Percentiles rank a stretch among this genome's conserved stretches.
These are phyloP conservation scores for Lasius fuliginosus DNA, from an alignment of 2,888 invertebrate species.

Conservation along the genomic window DNA sequence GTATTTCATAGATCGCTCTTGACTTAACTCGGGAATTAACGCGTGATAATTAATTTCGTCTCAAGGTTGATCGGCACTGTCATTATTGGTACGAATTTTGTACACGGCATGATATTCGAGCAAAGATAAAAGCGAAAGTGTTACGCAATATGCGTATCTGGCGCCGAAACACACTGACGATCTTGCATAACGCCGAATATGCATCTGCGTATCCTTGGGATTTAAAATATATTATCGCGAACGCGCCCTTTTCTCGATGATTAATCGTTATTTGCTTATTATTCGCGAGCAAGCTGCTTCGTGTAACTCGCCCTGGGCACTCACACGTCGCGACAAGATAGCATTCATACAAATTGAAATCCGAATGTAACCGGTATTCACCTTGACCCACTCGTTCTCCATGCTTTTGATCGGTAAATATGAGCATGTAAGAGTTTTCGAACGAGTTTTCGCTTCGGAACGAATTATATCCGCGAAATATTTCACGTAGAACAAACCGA, in stretches of 20 bases:
- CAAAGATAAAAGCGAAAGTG: constrained; percentile 13
- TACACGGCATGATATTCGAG: neutral
- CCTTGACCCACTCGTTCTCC: constrained; percentile 71
- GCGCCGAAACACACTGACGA: neutral
- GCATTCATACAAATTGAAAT: constrained; percentile 66
- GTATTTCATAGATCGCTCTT: neutral
- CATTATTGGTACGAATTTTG: neutral
- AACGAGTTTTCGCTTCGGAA: constrained; percentile 40
- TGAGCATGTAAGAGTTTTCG: neutral
- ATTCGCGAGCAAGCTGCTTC: constrained; percentile 3
- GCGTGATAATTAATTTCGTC: neutral
- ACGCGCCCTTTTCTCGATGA: constrained; percentile 20
- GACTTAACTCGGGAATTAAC: neutral
- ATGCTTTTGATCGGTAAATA: constrained; percentile 19
- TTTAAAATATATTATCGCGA: constrained; percentile 15
- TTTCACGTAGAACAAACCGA: neutral
- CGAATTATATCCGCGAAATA: neutral
- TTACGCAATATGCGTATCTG: neutral
- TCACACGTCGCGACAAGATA: constrained; percentile 14
- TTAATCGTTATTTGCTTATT: constrained; percentile 30
- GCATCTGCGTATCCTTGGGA: neutral
- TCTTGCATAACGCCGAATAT: neutral
- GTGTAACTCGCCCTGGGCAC: neutral
- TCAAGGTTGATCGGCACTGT: neutral
- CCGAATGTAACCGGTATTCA: constrained; percentile 61